phyloP scores from a whole-genome alignment of 64 coral and sea anemone genomes.

The Anthopleura sola region DNA sequence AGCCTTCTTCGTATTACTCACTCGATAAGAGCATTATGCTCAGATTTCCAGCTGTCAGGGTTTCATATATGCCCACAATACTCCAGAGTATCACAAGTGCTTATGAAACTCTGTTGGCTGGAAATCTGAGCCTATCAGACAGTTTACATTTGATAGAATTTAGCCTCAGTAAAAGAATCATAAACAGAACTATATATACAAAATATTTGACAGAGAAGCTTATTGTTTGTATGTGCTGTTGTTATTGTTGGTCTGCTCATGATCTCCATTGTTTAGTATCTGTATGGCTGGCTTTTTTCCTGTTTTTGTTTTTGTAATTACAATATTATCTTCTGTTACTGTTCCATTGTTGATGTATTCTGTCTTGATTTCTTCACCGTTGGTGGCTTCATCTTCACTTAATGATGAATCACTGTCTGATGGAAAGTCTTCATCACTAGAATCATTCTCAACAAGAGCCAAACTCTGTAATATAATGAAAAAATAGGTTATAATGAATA shows the following conservation, averaged over 20 bases:
- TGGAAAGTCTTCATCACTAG: neutral
- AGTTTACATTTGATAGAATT: too few relatives aligned
- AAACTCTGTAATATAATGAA: conserved; percentile 23
- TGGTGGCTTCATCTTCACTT: neutral
- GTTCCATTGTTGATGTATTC: conserved; percentile 24
- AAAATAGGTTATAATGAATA: neutral
- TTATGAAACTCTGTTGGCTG: too few relatives aligned
- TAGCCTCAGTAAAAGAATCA: neutral
- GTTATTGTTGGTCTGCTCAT: neutral
- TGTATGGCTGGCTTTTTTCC: conserved; percentile 46
- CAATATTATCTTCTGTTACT: conserved; percentile 55
- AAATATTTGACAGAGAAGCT: too few relatives aligned
- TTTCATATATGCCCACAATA: too few relatives aligned
- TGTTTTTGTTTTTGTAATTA: conserved; percentile 31
- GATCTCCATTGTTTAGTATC: conserved; percentile 3
- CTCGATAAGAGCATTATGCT: too few relatives aligned
- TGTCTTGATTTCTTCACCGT: conserved; percentile 39
- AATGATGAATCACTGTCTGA: conserved; percentile 2
- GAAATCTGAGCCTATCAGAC: too few relatives aligned
- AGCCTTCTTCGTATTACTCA: too few relatives aligned
- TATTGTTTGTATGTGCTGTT: neutral
- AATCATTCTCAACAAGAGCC: conserved; percentile 40
- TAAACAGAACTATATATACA: too few relatives aligned
- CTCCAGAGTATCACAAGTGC: too few relatives aligned
- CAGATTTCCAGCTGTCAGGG: too few relatives aligned